Evolutionary conservation across 2,797 vertebrate species (phyloP).

Genomic region (Sebastes goodei): DNA sequence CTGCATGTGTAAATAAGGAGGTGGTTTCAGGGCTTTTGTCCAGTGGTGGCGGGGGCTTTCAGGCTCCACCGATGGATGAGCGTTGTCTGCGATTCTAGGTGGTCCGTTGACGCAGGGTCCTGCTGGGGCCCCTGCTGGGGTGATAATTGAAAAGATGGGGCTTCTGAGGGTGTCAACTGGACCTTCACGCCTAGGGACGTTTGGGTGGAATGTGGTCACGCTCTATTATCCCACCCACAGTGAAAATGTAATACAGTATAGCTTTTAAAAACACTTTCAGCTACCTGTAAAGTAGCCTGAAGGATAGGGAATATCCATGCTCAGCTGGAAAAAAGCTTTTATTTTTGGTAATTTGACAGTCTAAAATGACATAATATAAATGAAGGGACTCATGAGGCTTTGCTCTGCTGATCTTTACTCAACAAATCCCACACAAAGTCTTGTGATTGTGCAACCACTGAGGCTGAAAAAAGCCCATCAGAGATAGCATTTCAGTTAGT

Average conservation of each 20-base stretch:
- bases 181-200: slow-evolving; percentile 49
- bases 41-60: slow-evolving; percentile 6
- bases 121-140: slow-evolving; percentile 54
- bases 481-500: slow-evolving; percentile 31
- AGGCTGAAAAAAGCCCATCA: slow-evolving; percentile 41
- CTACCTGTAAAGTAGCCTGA: not conserved
- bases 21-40: slow-evolving; percentile 38
- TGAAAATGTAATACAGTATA: slow-evolving; percentile 31
- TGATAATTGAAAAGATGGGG: slow-evolving; percentile 68
- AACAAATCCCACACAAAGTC: not conserved
- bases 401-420: not conserved
- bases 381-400: not conserved
- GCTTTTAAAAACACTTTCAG: slow-evolving; percentile 24
- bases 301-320: not conserved
- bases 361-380: not conserved
- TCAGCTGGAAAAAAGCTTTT: not conserved
- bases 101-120: slow-evolving; percentile 59
- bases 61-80: slow-evolving; percentile 1
- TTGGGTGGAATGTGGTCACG: slow-evolving; percentile 55
- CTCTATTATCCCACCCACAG: slow-evolving; percentile 56
- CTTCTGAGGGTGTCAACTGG: slow-evolving; percentile 56
- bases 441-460: slow-evolving; percentile 29
- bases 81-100: slow-evolving; percentile 38
- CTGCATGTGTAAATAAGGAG: slow-evolving; percentile 46
- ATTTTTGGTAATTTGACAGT: not conserved